Evolutionary conservation across 2,888 invertebrate genomes (phyloP).

Genomic region (Standfussiana lucernea): DNA sequence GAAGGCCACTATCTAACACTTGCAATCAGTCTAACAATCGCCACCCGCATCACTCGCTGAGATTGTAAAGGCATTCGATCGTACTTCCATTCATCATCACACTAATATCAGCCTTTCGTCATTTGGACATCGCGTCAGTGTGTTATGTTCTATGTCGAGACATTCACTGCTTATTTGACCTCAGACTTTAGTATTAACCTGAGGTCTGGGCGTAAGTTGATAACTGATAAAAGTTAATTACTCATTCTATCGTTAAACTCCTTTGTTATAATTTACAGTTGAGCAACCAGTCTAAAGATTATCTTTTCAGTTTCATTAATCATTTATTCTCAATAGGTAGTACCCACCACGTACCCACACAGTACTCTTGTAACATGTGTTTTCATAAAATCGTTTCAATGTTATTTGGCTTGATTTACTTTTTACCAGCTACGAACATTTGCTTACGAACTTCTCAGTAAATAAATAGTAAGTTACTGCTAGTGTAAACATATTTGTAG

Average conservation of each 20-base stretch:
- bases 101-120: constrained; percentile 26
- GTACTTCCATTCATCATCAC: constrained; percentile 12
- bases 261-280: constrained; percentile 13
- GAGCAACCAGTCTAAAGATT: constrained; percentile 1
- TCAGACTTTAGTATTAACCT: constrained; percentile 6
- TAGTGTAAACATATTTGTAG: not conserved
- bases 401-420: not conserved
- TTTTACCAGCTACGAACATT: not conserved
- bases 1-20: constrained; percentile 69
- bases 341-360: too few relatives aligned
- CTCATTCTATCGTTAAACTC: constrained; percentile 29
- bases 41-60: constrained; percentile 30
- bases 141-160: constrained; percentile 19
- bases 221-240: constrained; percentile 8
- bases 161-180: constrained; percentile 39
- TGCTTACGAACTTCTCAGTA: not conserved
- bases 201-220: not conserved
- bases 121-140: constrained; percentile 42
- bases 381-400: not conserved
- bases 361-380: not conserved
- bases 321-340: not conserved
- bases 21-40: constrained; percentile 60
- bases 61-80: constrained; percentile 14
- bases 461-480: not conserved
- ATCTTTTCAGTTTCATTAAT: constrained; percentile 25